Evolutionary conservation across 2,797 vertebrate species (phyloP).

Genomic region (Scomberomorus guttatus): DNA sequence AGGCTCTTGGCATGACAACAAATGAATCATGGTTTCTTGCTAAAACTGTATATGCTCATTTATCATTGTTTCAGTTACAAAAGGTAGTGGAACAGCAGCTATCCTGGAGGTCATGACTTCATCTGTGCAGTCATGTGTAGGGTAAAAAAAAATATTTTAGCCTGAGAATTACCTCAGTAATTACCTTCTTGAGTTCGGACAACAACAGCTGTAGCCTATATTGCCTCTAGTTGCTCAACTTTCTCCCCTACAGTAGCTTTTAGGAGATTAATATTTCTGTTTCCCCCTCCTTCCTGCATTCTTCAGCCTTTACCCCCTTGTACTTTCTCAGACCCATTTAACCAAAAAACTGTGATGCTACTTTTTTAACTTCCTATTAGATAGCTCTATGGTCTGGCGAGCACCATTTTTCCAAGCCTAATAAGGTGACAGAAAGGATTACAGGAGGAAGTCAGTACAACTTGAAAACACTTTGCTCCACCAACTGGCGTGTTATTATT

Average conservation of each 20-base stretch:
- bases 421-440: constrained; percentile 65
- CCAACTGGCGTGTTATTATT: constrained; percentile 7
- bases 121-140: background rate
- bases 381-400: constrained; percentile 60
- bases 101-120: background rate
- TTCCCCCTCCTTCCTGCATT: constrained; percentile 3
- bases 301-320: background rate
- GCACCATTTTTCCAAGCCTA: constrained; percentile 68
- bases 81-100: background rate
- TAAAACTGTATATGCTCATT: no score
- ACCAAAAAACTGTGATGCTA: constrained; percentile 37
- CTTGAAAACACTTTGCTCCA: constrained; percentile 18
- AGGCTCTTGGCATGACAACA: no score
- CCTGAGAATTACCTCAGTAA: background rate
- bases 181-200: background rate
- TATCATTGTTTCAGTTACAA: background rate
- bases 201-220: background rate
- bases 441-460: constrained; percentile 26
- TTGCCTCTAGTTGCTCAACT: background rate
- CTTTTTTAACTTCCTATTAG: constrained; percentile 48
- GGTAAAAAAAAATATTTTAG: background rate
- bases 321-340: constrained; percentile 37
- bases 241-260: background rate
- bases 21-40: no score
- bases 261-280: background rate